A percentile compares a stretch with the other conserved stretches of the same genome.
These are phyloP conservation scores for Thecophora atra DNA, from an alignment of 2,888 invertebrate genomes.

Conservation along the genomic window DNA sequence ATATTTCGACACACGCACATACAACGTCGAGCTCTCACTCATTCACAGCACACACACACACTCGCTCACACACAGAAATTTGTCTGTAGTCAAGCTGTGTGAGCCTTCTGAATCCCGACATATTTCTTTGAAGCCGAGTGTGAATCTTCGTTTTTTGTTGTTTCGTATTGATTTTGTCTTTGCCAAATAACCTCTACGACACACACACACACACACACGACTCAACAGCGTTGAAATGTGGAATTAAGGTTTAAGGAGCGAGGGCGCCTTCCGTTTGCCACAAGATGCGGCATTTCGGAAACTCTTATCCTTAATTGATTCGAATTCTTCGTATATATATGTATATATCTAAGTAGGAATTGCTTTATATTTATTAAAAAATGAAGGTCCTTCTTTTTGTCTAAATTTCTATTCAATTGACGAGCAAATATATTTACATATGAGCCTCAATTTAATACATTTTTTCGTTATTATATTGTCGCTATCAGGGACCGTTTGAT, in stretches of 20 bases:
- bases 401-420: too few relatives aligned
- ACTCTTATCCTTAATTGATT: too few relatives aligned
- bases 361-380: too few relatives aligned
- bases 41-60: not conserved
- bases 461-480: too few relatives aligned
- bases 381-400: too few relatives aligned
- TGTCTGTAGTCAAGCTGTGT: not conserved
- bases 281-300: too few relatives aligned
- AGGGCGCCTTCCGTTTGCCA: too few relatives aligned
- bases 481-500: too few relatives aligned
- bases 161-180: constrained; percentile 13
- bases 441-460: too few relatives aligned
- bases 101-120: constrained; percentile 26
- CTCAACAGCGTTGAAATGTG: not conserved
- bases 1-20: not conserved
- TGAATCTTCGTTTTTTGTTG: constrained; percentile 32
- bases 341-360: too few relatives aligned
- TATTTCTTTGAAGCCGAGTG: constrained; percentile 29
- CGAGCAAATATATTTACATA: too few relatives aligned
- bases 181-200: not conserved
- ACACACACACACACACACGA: not conserved
- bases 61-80: not conserved
- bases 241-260: not conserved
- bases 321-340: too few relatives aligned
- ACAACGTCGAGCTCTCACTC: not conserved